phyloP scores from a whole-genome alignment of 2,797 vertebrate genomes.

The Loriculus beryllinus region DNA sequence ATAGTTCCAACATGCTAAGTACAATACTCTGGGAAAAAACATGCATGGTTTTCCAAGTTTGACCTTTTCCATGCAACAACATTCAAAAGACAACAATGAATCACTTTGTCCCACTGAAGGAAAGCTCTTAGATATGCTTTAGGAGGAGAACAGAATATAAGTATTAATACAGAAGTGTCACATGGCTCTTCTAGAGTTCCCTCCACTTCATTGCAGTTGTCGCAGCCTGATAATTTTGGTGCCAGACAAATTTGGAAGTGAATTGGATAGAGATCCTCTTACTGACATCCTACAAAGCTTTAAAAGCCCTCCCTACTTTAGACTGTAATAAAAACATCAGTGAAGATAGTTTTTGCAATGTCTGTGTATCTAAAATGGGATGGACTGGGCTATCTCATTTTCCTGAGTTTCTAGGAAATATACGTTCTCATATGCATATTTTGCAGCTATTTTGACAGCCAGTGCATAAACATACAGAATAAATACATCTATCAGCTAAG shows the following conservation, averaged over 20 bases:
- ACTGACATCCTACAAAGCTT: neutral
- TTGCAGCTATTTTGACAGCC: conserved; percentile 49
- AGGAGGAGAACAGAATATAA: neutral
- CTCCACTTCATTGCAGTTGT: neutral
- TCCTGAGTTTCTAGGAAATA: neutral
- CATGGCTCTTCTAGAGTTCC: neutral
- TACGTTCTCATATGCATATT: neutral
- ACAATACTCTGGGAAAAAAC: neutral
- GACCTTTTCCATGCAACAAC: neutral
- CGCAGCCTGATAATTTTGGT: conserved; percentile 13
- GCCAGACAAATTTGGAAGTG: conserved; percentile 25
- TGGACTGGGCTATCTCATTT: neutral
- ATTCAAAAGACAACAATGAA: neutral
- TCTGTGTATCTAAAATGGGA: neutral
- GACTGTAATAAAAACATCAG: conserved; percentile 15
- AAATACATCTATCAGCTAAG: conserved; percentile 4
- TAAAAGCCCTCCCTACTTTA: neutral
- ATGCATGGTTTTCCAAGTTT: neutral
- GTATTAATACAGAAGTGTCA: neutral
- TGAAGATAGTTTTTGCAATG: neutral
- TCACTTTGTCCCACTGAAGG: neutral
- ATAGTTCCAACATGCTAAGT: neutral
- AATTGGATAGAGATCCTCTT: conserved; percentile 39
- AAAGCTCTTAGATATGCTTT: neutral
- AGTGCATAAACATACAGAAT: neutral